Evolutionary conservation across 2,797 vertebrate genomes (phyloP).

Genomic region (Myotis vivesi): DNA sequence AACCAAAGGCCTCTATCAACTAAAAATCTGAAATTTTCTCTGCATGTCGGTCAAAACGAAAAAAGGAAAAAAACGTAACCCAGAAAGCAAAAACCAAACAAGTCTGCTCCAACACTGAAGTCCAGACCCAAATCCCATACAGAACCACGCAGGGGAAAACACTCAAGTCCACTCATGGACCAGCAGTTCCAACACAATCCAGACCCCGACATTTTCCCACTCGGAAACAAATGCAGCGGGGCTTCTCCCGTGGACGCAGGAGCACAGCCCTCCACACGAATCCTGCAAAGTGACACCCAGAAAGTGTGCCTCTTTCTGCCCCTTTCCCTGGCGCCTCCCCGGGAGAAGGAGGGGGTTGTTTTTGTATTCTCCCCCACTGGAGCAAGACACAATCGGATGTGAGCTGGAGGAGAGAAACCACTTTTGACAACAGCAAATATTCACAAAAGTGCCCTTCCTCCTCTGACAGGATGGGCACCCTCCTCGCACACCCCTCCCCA

Average conservation of each 20-base stretch:
- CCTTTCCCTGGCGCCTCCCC: conserved; percentile 70
- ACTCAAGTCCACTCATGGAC: conserved; percentile 66
- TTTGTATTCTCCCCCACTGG: conserved; percentile 72
- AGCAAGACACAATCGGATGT: conserved; percentile 76
- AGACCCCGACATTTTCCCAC: conserved; percentile 76
- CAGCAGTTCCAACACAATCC: conserved; percentile 68
- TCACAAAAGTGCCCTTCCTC: conserved; percentile 77
- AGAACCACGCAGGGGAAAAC: conserved; percentile 65
- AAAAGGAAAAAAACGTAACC: conserved; percentile 51
- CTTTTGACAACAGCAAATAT: conserved; percentile 79
- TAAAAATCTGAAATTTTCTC: conserved; percentile 56
- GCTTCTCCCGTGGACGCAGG: conserved; percentile 56
- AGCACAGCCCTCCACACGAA: conserved; percentile 61
- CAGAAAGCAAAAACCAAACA: conserved; percentile 59
- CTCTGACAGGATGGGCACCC: conserved; percentile 71
- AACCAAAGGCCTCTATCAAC: conserved; percentile 70
- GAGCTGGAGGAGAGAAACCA: conserved; percentile 70
- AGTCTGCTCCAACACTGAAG: conserved; percentile 67
- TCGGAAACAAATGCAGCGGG: conserved; percentile 71
- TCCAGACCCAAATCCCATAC: conserved; percentile 66
- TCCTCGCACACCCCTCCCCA: conserved; percentile 70
- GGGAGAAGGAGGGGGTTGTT: conserved; percentile 78
- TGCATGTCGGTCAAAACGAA: conserved; percentile 50
- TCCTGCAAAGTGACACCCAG: conserved; percentile 75
- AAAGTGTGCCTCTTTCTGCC: conserved; percentile 75